Evolutionary conservation across 2,888 invertebrate genomes (phyloP).

Genomic region (Orthonevra nobilis): DNA sequence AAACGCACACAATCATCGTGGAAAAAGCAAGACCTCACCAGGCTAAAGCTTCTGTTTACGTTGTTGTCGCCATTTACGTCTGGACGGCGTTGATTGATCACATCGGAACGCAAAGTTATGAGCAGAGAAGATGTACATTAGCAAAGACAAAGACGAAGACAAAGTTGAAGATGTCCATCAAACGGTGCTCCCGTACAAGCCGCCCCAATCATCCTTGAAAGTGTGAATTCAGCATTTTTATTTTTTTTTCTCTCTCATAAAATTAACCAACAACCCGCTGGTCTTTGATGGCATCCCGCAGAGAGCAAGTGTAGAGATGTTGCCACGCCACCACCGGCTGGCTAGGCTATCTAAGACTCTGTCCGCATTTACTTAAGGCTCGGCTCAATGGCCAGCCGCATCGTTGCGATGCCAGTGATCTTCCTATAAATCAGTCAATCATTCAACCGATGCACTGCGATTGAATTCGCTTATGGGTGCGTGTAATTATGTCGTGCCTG

Average conservation of each 20-base stretch:
- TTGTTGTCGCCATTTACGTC: slow-evolving; percentile 40
- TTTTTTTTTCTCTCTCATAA: neutral
- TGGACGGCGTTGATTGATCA: slow-evolving; percentile 59
- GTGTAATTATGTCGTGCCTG: slow-evolving; percentile 43
- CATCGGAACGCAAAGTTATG: neutral
- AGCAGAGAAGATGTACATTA: slow-evolving; percentile 6
- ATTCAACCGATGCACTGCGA: slow-evolving; percentile 34
- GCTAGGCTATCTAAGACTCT: no score
- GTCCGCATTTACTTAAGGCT: slow-evolving; percentile 6
- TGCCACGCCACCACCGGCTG: no score
- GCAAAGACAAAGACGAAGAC: neutral
- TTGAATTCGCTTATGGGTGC: slow-evolving; percentile 57
- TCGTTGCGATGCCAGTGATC: slow-evolving; percentile 46
- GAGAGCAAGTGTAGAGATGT: slow-evolving; percentile 12
- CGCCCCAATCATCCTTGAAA: slow-evolving; percentile 72
- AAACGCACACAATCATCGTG: neutral
- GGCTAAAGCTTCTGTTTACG: slow-evolving; percentile 46
- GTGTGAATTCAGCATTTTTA: slow-evolving; percentile 52
- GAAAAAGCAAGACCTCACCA: slow-evolving; percentile 7
- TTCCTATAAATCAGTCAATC: slow-evolving; percentile 70
- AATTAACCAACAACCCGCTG: slow-evolving; percentile 1
- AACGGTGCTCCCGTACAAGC: slow-evolving; percentile 32
- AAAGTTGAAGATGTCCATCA: slow-evolving; percentile 2
- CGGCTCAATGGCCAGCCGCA: slow-evolving; percentile 4
- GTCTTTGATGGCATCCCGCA: slow-evolving; percentile 15